These are phyloP conservation scores for Conus betulinus DNA, from an alignment of 1,140 invertebrate genomes.

Conservation along the genomic window DNA sequence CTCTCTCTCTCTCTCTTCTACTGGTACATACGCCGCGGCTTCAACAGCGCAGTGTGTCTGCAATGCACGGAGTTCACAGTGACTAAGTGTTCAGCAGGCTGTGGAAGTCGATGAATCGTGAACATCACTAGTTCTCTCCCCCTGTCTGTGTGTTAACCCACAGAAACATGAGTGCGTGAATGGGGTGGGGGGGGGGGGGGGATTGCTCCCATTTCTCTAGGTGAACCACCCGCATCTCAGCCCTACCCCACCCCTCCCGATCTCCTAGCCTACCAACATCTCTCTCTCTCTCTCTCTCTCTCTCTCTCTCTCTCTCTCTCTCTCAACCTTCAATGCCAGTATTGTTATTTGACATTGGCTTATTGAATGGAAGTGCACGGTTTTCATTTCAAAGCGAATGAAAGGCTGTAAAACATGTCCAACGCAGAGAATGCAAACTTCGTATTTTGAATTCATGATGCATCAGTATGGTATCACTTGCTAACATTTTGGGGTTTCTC, in stretches of 20 bases:
- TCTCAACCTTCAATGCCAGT: background rate
- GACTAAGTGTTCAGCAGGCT: background rate
- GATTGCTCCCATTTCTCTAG: background rate
- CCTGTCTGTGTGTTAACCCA: background rate
- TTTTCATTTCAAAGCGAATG: background rate
- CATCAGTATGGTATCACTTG: no score
- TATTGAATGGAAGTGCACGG: background rate
- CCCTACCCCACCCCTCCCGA: background rate
- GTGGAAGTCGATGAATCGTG: background rate
- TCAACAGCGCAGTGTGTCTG: background rate
- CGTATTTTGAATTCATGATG: no score
- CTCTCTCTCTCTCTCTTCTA: background rate
- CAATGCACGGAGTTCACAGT: background rate
- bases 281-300: background rate
- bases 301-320: background rate
- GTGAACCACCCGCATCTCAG: background rate
- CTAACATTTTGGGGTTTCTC: background rate
- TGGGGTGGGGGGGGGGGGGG: no score
- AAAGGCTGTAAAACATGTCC: background rate
- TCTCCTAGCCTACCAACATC: background rate
- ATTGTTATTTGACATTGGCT: background rate
- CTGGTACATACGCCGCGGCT: background rate
- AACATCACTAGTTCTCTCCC: background rate
- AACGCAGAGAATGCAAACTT: background rate
- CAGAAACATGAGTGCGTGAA: background rate